Base-by-base conservation (phyloP, 2,797 vertebrate genomes). In the Intellagama lesueurii region DNA sequence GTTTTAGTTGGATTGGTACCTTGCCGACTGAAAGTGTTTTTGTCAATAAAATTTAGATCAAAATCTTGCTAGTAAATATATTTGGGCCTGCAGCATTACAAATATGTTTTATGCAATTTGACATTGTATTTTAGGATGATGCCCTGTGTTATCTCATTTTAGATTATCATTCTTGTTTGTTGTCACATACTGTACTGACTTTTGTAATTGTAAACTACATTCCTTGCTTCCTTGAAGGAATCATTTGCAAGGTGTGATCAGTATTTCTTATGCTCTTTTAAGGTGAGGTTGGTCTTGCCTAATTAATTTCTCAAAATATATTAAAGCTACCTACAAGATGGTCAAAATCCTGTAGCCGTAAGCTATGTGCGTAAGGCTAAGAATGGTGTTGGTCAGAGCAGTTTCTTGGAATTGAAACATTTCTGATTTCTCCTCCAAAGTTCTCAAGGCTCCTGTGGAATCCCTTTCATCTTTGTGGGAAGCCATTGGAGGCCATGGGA, bases 251-350 rank as follows among this genome's bases (percentile, higher is more conserved):
- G 70, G 69, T 19, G 16, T 52, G 22, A 83, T 32, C 40, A 69
- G 56, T 81, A 35, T 56, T 81, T 44, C 40, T 77, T 35, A 77
- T 77, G 24, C 22, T 77, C 22, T 47, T 5, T 69, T 69, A 26
- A 56, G 8, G 6, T 69, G 8, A 69, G 24, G 24, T 69, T 73
- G 11, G 44, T n/a, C 19, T 22, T 72, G 30, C 32, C 35, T 16
- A 12, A 49, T 47, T 80, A 47, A 80, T 52, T 70, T 93, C 64
- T 88, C 0, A 1, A 75, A 91, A 83, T 89, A 91, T 72, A 85
- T 92, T 93, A 35, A 75, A 69, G 91, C 91, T 94, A 91, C 89
- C 91, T 91, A 84, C 64, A 90, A 92, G 86, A 0, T 1, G 7
- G 12, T 14, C 52, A 56, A 56, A 56, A 56, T 56, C 12, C 7